Conservation (phyloP, 2,113 vertebrate genomes). For the Poeciliopsis turrubarensis region DNA sequence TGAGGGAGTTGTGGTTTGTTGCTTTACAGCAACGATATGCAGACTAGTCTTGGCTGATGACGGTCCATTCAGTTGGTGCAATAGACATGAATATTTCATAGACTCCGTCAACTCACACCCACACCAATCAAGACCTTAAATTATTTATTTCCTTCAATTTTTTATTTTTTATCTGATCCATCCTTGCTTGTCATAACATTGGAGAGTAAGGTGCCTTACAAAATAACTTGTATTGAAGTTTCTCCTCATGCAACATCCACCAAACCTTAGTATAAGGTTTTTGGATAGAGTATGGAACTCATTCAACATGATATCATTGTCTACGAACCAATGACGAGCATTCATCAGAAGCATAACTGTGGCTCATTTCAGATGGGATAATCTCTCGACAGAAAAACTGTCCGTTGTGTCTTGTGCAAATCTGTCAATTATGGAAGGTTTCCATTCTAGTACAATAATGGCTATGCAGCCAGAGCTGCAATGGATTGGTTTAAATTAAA, state of each 20-base stretch:
- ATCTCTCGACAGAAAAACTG: background rate
- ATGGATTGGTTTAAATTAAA: no score
- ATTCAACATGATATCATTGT: no score
- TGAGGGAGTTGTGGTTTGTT: constrained; percentile 6
- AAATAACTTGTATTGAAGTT: background rate
- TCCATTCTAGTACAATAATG: background rate
- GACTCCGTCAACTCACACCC: background rate
- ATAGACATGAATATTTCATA: background rate
- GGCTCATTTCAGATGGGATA: background rate
- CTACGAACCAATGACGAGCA: background rate
- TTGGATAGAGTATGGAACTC: background rate
- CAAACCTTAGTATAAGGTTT: background rate
- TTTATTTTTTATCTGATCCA: background rate
- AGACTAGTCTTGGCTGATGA: constrained; percentile 16
- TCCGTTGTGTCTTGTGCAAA: background rate
- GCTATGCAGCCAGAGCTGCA: no score
- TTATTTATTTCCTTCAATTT: background rate
- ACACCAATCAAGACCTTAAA: background rate
- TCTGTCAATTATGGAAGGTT: background rate
- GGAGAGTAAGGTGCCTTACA: no score
- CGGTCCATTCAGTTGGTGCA: constrained; percentile 6
- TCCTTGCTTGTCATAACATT: no score
- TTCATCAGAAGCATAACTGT: background rate
- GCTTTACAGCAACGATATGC: constrained; percentile 31
- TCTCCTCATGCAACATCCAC: background rate